These are phyloP conservation scores for Eupelmus urozonus DNA, from an alignment of 2,888 invertebrate genomes.

Conservation along the genomic window DNA sequence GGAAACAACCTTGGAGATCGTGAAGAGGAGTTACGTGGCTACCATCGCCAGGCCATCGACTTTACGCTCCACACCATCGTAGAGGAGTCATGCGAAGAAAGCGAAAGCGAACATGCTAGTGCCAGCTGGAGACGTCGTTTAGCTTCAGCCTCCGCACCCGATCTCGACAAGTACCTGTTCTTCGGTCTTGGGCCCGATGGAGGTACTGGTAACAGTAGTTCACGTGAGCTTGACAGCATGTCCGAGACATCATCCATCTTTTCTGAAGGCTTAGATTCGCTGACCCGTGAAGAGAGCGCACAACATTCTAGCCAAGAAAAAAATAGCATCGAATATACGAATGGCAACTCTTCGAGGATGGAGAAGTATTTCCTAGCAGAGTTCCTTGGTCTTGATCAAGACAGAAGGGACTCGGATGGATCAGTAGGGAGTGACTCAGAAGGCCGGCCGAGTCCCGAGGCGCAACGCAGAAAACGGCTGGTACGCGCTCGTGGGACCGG, in stretches of 20 bases:
- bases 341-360: conserved; percentile 85
- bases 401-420: conserved; percentile 88
- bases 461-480: conserved; percentile 87
- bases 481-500: conserved; percentile 91
- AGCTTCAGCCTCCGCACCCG: conserved; percentile 88
- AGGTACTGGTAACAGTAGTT: conserved; percentile 78
- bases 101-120: conserved; percentile 85
- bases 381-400: conserved; percentile 89
- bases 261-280: conserved; percentile 89
- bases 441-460: conserved; percentile 90
- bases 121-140: conserved; percentile 80
- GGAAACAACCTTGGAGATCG: conserved; percentile 81
- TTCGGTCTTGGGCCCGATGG: conserved; percentile 90
- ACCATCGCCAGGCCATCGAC: conserved; percentile 89
- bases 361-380: conserved; percentile 94
- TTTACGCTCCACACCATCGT: conserved; percentile 95
- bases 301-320: conserved; percentile 73
- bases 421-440: conserved; percentile 95
- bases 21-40: conserved; percentile 90
- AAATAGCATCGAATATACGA: conserved; percentile 80
- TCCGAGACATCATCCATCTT: conserved; percentile 92
- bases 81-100: conserved; percentile 96
- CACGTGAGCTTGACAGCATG: conserved; percentile 78
- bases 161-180: conserved; percentile 94
- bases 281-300: conserved; percentile 80